Evolutionary conservation across 2,113 vertebrate genomes (phyloP).

Genomic region (Clarias gariepinus): DNA sequence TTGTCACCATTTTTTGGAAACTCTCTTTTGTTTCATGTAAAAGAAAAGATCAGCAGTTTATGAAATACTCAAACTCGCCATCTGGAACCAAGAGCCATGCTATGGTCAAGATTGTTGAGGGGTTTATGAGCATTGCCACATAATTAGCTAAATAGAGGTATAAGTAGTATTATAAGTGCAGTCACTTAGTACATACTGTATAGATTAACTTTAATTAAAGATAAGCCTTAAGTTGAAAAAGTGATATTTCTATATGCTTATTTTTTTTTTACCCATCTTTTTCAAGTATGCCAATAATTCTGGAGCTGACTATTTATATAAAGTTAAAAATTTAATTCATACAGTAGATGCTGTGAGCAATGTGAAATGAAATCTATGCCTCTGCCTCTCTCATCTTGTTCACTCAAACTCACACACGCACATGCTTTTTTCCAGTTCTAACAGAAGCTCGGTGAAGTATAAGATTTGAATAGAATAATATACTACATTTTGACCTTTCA

Average conservation of each 20-base stretch:
- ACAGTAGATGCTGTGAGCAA: not conserved
- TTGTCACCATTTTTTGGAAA: not conserved
- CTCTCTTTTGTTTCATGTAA: not conserved
- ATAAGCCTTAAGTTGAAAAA: not conserved
- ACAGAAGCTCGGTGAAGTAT: not conserved
- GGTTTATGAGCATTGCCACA: not conserved
- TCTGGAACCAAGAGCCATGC: not conserved
- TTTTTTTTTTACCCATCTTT: not conserved
- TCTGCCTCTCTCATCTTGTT: not conserved
- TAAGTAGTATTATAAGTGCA: not conserved
- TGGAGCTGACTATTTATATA: not conserved
- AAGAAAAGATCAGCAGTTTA: not conserved
- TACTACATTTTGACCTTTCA: slow-evolving; percentile 8
- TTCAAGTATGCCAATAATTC: not conserved
- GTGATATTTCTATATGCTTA: not conserved
- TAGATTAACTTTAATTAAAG: not conserved
- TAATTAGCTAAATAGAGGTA: too few relatives aligned
- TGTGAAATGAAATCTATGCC: not conserved
- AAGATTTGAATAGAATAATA: not conserved
- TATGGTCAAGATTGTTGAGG: not conserved
- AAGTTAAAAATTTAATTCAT: not conserved
- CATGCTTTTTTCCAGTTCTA: not conserved
- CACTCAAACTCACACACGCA: not conserved
- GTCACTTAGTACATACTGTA: too few relatives aligned
- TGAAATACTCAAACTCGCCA: not conserved